A percentile compares a stretch with the other conserved stretches of the same genome.
phyloP scores from a whole-genome alignment of 1,140 invertebrate species.

The Drosophila sulfurigaster region DNA sequence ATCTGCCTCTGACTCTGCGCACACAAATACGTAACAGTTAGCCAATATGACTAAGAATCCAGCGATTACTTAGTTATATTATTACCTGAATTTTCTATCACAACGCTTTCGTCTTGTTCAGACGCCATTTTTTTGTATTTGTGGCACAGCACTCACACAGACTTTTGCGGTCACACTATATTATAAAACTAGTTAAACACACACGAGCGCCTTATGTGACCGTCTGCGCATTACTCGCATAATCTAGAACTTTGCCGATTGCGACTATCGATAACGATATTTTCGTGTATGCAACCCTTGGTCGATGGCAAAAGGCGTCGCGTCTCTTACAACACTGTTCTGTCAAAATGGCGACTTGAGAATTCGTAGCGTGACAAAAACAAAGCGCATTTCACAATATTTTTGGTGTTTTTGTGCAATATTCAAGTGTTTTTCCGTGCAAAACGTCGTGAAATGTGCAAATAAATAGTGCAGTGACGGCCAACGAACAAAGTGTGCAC shows the following conservation, averaged over 20 bases:
- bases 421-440: constrained; percentile 70
- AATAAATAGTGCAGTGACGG: constrained; percentile 48
- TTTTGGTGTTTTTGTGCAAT: constrained; percentile 55
- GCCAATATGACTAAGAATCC: constrained; percentile 13
- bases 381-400: constrained; percentile 82
- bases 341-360: constrained; percentile 76
- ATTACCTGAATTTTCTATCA: constrained; percentile 73
- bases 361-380: constrained; percentile 80
- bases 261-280: constrained; percentile 16
- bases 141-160: constrained; percentile 17
- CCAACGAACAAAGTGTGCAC: constrained; percentile 44
- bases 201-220: constrained; percentile 20
- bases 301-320: constrained; percentile 26
- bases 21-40: not conserved
- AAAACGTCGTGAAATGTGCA: constrained; percentile 60
- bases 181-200: constrained; percentile 33
- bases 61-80: constrained; percentile 22
- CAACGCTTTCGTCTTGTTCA: constrained; percentile 72
- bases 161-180: constrained; percentile 40
- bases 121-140: constrained; percentile 77
- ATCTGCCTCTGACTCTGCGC: not conserved
- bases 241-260: not conserved
- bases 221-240: not conserved
- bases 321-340: constrained; percentile 68
- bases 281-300: constrained; percentile 10